Evolutionary conservation across 2,797 vertebrate species (phyloP), one percentile per base, ranked within the genome.

Genomic region (Sus cebifrons): DNA sequence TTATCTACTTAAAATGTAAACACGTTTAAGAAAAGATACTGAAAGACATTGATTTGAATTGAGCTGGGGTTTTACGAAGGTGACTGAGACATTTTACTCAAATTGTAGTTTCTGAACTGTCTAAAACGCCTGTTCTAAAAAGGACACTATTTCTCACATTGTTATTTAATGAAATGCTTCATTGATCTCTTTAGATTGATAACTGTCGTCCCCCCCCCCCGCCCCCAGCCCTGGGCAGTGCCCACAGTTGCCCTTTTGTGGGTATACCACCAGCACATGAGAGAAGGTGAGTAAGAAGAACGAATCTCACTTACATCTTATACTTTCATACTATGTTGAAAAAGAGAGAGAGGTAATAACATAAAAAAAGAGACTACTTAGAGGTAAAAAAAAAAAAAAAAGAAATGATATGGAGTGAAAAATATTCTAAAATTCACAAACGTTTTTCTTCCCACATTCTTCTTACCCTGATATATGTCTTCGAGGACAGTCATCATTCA

Each of bases 1-100:
- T 54, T 82, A 90, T 62, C n/a, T 73, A 67, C 49, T 82, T 32
- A 73, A 83, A 83, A 32, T 13, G 44, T 87, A 92, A 92, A 84
- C 77, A n/a, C 1, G 0, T 83, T 95, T 75, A 64, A 92, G 17
- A 94, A 89, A 77, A 65, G n/a, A n/a, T 29, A 12, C 27, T 87
- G 44, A 79, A 58, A 86, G 78, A 62, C 44, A 87, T 52, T 73
- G 40, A 21, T 40, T 89, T 91, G 56, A 83, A 60, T 64, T 77
- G 62, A 83, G 25, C 40, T 74, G 18, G 6, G 4, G 15, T 89
- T 93, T 65, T 73, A 32, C 29, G 1, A 14, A 56, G 62, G 16
- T 44, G 8, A 73, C 29, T 89, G 44, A 89, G 89, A 73, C 44
- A 71, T 71, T 54, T 78, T 25, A 71, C 25, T 86, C 32, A 77